phyloP scores from a whole-genome alignment of 2,888 invertebrate species.

The Eledone cirrhosa region DNA sequence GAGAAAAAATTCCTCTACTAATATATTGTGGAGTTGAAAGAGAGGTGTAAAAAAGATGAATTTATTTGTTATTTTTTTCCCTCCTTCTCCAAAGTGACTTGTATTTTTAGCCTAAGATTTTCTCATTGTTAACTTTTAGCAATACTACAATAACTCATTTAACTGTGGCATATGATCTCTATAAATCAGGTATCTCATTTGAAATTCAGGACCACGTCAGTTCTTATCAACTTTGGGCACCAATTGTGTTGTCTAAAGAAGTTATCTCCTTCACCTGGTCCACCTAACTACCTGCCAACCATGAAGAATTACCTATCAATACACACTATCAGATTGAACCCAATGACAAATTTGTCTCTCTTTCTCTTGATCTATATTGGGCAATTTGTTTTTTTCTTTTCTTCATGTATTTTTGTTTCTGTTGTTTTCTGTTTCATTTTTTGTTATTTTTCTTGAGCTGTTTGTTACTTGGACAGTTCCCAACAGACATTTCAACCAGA shows the following conservation, averaged over 20 bases:
- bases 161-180: constrained; percentile 26
- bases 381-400: neutral
- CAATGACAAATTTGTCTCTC: constrained; percentile 25
- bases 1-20: too few relatives aligned
- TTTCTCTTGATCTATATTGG: constrained; percentile 17
- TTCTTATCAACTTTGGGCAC: constrained; percentile 7
- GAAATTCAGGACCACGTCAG: constrained; percentile 27
- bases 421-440: neutral
- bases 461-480: constrained; percentile 26
- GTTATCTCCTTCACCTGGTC: constrained; percentile 28
- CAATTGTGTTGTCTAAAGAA: constrained; percentile 22
- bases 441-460: neutral
- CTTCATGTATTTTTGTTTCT: neutral
- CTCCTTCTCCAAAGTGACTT: too few relatives aligned
- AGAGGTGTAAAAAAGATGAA: too few relatives aligned
- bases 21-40: too few relatives aligned
- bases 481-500: constrained; percentile 26
- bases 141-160: constrained; percentile 25
- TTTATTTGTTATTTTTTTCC: too few relatives aligned
- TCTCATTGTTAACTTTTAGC: too few relatives aligned
- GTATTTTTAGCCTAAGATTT: too few relatives aligned
- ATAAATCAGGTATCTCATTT: constrained; percentile 26
- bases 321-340: constrained; percentile 25
- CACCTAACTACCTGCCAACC: constrained; percentile 25
- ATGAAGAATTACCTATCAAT: constrained; percentile 23